Evolutionary conservation across 2,797 vertebrate genomes (phyloP).

Genomic region (Chrosomus eos): DNA sequence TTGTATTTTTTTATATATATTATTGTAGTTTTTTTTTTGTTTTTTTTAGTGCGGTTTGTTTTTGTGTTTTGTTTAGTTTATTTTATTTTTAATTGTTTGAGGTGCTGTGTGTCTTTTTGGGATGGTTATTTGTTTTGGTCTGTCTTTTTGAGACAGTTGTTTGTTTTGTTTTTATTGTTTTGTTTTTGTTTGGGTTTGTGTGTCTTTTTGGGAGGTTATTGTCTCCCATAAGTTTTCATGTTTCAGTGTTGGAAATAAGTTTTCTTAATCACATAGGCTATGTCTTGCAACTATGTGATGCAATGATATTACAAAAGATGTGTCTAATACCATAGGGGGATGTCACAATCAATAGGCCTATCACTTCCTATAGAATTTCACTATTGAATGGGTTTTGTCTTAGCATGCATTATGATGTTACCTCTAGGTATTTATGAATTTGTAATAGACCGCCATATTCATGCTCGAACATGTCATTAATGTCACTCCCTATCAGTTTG

Average conservation of each 20-base stretch:
- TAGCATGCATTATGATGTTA: neutral
- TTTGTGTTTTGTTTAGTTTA: neutral
- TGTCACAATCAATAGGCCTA: neutral
- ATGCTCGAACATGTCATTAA: neutral
- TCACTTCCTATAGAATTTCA: neutral
- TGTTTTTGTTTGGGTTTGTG: neutral
- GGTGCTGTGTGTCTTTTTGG: neutral
- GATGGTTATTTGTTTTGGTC: neutral
- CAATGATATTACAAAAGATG: neutral
- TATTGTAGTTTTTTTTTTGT: neutral
- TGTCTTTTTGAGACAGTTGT: neutral
- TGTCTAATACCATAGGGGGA: neutral
- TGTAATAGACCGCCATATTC: constrained; percentile 5
- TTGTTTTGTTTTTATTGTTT: neutral
- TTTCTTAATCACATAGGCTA: neutral
- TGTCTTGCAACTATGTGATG: neutral
- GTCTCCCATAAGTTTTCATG: neutral
- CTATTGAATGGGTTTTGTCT: neutral
- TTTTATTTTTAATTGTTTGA: neutral
- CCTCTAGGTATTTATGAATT: neutral
- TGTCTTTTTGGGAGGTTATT: neutral
- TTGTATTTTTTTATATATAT: neutral
- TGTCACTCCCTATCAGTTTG: constrained; percentile 29
- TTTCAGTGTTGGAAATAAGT: neutral
- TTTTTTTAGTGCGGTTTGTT: neutral